Evolutionary conservation across 2,797 vertebrate genomes (phyloP).

Genomic region (Nasua narica): DNA sequence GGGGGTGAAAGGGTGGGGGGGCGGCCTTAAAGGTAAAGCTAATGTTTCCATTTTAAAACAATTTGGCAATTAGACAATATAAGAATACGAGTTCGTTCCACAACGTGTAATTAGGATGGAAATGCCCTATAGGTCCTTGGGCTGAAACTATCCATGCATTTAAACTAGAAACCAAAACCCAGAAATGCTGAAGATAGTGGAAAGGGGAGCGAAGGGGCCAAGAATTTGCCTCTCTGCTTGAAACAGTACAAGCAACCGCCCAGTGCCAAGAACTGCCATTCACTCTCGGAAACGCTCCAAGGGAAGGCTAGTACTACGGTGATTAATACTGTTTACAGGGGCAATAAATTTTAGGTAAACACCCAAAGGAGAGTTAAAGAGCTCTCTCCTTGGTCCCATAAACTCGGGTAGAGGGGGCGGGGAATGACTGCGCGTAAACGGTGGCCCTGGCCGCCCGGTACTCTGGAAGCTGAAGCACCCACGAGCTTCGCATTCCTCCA

Average conservation of each 20-base stretch:
- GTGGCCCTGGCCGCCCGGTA: not conserved
- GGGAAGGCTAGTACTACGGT: constrained; percentile 24
- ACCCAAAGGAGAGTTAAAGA: constrained; percentile 63
- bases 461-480: not conserved
- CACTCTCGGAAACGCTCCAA: constrained; percentile 29
- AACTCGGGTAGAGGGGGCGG: not conserved
- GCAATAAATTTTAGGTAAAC: constrained; percentile 61
- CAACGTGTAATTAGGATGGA: not conserved
- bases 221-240: not conserved
- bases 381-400: constrained; percentile 53
- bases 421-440: not conserved
- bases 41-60: not conserved
- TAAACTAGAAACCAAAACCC: not conserved
- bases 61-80: not conserved
- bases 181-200: not conserved
- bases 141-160: not conserved
- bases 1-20: not conserved
- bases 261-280: constrained; percentile 35
- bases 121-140: not conserved
- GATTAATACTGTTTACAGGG: constrained; percentile 55
- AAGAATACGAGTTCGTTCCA: not conserved
- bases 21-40: not conserved
- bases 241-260: not conserved
- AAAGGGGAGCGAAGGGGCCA: not conserved
- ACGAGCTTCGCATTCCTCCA: constrained; percentile 26